Percentiles rank a stretch among this genome's conserved stretches.
Conservation (phyloP, 2,113 vertebrate genomes). For the Elaphurus davidianus region DNA sequence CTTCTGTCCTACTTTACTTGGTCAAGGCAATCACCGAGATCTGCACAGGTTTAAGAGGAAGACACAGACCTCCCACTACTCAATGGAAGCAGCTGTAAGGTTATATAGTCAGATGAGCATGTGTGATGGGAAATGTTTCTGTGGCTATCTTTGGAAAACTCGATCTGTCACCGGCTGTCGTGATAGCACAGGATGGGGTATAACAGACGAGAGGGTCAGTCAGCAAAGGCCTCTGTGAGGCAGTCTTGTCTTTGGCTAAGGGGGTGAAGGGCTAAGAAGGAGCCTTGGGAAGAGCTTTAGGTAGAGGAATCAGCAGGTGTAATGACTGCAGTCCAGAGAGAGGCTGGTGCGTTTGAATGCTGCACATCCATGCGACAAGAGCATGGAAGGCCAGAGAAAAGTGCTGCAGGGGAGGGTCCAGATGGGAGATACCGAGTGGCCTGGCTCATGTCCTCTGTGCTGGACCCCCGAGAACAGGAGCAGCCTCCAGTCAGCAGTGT, state of each 20-base stretch:
- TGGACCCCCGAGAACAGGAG: neutral
- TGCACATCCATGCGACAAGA: neutral
- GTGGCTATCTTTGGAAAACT: neutral
- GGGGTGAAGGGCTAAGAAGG: neutral
- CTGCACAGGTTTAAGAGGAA: neutral
- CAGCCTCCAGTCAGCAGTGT: neutral
- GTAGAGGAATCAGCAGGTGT: neutral
- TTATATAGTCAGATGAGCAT: neutral
- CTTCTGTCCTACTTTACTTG: neutral
- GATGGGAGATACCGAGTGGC: neutral
- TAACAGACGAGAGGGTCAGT: neutral
- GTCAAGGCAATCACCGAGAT: neutral
- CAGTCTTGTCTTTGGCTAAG: neutral
- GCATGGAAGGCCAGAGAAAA: neutral
- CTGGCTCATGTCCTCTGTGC: neutral
- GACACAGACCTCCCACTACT: neutral
- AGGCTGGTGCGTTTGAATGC: neutral
- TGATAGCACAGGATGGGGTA: neutral
- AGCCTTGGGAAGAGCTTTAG: neutral
- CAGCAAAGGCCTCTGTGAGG: neutral
- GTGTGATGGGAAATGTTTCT: neutral
- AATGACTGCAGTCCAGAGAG: neutral
- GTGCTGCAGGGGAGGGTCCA: neutral
- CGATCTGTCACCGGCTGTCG: neutral
- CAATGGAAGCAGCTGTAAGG: neutral